These are phyloP conservation scores for Isaurus tuberculatus DNA, from an alignment of 92 coral and sea anemone species.

Conservation along the genomic window DNA sequence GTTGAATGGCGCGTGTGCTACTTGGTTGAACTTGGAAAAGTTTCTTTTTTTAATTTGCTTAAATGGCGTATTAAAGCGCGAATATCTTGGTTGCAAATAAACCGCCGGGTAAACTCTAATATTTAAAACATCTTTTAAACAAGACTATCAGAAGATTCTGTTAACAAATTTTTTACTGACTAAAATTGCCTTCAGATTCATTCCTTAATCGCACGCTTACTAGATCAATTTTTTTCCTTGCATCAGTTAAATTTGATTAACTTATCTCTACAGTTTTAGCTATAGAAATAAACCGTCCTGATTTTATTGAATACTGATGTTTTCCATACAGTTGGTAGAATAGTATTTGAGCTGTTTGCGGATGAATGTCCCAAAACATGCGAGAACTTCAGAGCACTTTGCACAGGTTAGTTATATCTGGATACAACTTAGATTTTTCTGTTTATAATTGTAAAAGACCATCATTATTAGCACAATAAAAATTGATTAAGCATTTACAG, in stretches of 20 bases:
- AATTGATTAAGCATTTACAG: not conserved
- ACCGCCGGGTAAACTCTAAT: too few species aligned
- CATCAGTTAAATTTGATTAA: not conserved
- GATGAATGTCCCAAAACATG: constrained; percentile 97
- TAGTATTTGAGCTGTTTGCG: constrained; percentile 94
- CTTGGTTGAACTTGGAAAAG: too few species aligned
- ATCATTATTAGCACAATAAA: not conserved
- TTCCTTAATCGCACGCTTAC: too few species aligned
- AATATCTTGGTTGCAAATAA: too few species aligned
- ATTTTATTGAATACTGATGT: not conserved
- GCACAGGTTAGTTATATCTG: constrained; percentile 78
- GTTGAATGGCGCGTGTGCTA: too few species aligned
- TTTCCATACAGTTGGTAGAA: constrained; percentile 79
- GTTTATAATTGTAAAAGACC: not conserved
- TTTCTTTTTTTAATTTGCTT: too few species aligned
- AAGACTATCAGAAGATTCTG: too few species aligned
- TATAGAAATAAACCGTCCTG: not conserved
- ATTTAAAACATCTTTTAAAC: too few species aligned
- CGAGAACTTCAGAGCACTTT: constrained; percentile 96
- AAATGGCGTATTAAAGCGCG: too few species aligned
- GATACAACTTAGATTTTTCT: not conserved
- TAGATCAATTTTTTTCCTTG: not conserved
- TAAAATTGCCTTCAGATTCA: not conserved
- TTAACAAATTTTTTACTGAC: not conserved
- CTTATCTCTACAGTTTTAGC: not conserved